A percentile compares a stretch with the other conserved stretches of the same genome.
phyloP scores from a whole-genome alignment of 1,140 invertebrate species.

The Aphis craccivora region DNA sequence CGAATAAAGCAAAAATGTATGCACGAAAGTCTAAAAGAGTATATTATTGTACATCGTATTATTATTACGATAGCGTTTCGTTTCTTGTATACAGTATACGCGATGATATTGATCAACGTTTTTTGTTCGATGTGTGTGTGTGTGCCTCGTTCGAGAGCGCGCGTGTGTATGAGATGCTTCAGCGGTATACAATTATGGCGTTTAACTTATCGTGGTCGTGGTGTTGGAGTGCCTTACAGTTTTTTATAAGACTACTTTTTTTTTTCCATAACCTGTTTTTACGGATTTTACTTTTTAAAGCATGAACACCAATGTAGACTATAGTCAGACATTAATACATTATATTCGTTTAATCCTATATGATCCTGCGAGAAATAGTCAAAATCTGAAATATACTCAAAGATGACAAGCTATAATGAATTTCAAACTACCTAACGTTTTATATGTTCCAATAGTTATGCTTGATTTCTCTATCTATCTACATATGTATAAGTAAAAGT shows the following conservation, averaged over 20 bases:
- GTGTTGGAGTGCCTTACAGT: neutral
- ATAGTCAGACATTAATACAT: neutral
- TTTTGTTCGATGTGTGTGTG: neutral
- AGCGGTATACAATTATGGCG: neutral
- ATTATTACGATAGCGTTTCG: neutral
- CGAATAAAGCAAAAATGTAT: neutral
- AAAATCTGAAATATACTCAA: neutral
- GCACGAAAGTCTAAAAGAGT: neutral
- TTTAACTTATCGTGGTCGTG: neutral
- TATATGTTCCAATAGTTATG: too few species aligned
- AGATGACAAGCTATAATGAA: too few species aligned
- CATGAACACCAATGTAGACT: neutral
- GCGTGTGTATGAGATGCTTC: neutral
- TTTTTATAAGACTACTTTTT: neutral
- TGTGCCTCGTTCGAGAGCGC: too few species aligned
- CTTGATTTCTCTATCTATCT: too few species aligned
- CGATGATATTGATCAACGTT: slow-evolving; percentile 1
- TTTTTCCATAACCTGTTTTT: neutral
- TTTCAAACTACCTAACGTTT: too few species aligned
- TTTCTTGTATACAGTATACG: neutral
- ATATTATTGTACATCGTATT: neutral
- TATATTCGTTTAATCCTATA: neutral
- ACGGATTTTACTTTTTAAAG: neutral
- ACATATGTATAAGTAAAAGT: too few species aligned
- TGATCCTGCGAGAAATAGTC: neutral